Percentiles rank a stretch among this genome's conserved stretches.
These are phyloP conservation scores for Acromyrmex echinatior DNA, from an alignment of 1,140 invertebrate genomes.

Conservation along the genomic window DNA sequence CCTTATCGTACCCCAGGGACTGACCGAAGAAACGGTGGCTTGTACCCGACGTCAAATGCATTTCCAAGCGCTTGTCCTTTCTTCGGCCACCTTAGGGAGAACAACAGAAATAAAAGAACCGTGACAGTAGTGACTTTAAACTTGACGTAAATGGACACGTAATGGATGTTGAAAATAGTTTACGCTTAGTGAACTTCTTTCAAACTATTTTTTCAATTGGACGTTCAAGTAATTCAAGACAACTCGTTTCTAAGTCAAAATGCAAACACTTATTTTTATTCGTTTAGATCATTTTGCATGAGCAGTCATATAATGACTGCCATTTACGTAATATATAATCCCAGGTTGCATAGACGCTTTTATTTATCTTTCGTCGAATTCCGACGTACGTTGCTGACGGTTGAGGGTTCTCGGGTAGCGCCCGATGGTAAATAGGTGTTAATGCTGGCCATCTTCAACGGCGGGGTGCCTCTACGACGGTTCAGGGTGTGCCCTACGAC, in stretches of 20 bases:
- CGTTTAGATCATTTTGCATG: background rate
- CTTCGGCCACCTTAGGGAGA: conserved; percentile 38
- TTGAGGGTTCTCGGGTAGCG: conserved; percentile 59
- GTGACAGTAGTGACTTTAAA: conserved; percentile 50
- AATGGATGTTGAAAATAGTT: conserved; percentile 25
- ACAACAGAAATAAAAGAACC: conserved; percentile 41
- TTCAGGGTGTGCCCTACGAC: conserved; percentile 71
- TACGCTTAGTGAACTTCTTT: background rate
- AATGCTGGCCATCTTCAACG: conserved; percentile 78
- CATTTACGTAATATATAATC: background rate
- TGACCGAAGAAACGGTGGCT: conserved; percentile 62
- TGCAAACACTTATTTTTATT: background rate
- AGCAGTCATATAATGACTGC: background rate
- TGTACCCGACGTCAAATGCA: conserved; percentile 70
- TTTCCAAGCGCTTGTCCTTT: conserved; percentile 66
- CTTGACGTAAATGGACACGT: conserved; percentile 34
- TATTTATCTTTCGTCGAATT: conserved; percentile 38
- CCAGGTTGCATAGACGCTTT: background rate
- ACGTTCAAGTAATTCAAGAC: background rate
- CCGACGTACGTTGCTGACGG: conserved; percentile 19
- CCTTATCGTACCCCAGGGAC: conserved; percentile 83
- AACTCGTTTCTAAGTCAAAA: conserved; percentile 28
- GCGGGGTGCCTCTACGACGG: conserved; percentile 50
- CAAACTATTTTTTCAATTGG: background rate
- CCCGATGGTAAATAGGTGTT: conserved; percentile 82